These are phyloP conservation scores for Calameuta pallipes DNA, from an alignment of 2,888 invertebrate genomes.

Conservation along the genomic window DNA sequence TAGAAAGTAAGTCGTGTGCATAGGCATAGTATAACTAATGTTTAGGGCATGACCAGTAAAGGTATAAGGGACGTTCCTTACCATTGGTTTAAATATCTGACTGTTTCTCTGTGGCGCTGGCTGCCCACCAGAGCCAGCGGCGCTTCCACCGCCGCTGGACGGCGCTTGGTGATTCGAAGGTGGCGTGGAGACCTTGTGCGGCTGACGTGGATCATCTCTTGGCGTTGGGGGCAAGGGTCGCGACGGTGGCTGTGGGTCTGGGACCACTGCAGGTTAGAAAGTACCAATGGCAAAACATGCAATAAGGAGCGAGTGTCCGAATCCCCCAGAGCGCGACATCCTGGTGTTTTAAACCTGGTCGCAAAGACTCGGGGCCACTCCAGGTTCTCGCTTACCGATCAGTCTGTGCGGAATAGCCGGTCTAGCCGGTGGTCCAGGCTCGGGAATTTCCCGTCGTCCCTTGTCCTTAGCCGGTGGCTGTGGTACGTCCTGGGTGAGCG, in stretches of 20 bases:
- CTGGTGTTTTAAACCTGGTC: not conserved
- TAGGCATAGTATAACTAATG: not conserved
- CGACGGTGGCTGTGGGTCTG: conserved; percentile 85
- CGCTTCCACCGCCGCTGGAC: conserved; percentile 60
- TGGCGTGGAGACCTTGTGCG: conserved; percentile 63
- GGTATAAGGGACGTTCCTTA: conserved; percentile 61
- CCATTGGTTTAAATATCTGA: conserved; percentile 90
- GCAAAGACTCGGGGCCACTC: not conserved
- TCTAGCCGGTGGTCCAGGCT: conserved; percentile 88
- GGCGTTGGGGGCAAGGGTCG: conserved; percentile 89
- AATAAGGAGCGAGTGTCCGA: not conserved
- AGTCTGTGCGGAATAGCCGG: conserved; percentile 91
- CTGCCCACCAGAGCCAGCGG: conserved; percentile 59
- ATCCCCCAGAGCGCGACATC: not conserved
- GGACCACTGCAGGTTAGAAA: conserved; percentile 73
- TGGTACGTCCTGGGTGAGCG: conserved; percentile 70
- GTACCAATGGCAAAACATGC: conserved; percentile 3
- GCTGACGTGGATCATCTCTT: conserved; percentile 70
- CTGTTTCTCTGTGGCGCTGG: conserved; percentile 83
- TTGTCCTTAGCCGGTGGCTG: conserved; percentile 50
- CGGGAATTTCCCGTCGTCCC: conserved; percentile 71
- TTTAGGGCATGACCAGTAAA: not conserved
- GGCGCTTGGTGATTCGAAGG: conserved; percentile 62
- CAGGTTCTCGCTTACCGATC: conserved; percentile 69
- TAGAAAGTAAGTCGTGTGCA: not conserved